These are phyloP conservation scores for Danaus plexippus DNA, from an alignment of 1,140 invertebrate genomes.

Conservation along the genomic window DNA sequence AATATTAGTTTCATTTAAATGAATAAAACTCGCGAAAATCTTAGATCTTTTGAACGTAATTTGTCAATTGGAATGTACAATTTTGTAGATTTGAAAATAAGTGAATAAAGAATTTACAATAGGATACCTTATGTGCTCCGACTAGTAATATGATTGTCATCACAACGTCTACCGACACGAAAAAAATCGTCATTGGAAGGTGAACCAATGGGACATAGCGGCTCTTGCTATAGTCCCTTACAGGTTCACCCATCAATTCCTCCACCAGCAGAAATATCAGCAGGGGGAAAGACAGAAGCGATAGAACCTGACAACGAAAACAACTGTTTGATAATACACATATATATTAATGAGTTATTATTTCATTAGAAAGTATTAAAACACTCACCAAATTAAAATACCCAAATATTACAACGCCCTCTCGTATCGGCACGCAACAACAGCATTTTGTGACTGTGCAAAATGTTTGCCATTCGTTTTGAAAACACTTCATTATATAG, in stretches of 20 bases:
- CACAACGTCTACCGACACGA: conserved; percentile 28
- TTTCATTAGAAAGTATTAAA: background rate
- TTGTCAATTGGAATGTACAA: no score
- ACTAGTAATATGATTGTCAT: conserved; percentile 34
- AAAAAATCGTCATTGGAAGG: conserved; percentile 27
- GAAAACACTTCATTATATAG: conserved; percentile 22
- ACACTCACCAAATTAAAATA: conserved; percentile 45
- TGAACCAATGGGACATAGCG: conserved; percentile 23
- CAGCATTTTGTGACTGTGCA: conserved; percentile 40
- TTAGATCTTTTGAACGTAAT: no score
- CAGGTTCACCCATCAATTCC: conserved; percentile 14
- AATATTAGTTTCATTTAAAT: no score
- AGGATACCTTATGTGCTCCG: conserved; percentile 34
- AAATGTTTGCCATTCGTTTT: conserved; percentile 24
- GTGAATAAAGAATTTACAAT: background rate
- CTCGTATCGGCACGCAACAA: conserved; percentile 39
- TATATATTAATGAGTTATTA: background rate
- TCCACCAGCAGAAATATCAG: conserved; percentile 35
- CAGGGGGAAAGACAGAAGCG: conserved; percentile 31
- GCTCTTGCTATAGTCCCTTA: conserved; percentile 9
- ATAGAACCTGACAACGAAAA: conserved; percentile 32
- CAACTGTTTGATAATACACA: conserved; percentile 6
- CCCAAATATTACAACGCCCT: conserved; percentile 40
- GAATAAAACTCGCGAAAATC: no score
- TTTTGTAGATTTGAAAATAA: no score